These are phyloP conservation scores for Calephelis nemesis DNA, from an alignment of 1,140 invertebrate species.

Conservation along the genomic window DNA sequence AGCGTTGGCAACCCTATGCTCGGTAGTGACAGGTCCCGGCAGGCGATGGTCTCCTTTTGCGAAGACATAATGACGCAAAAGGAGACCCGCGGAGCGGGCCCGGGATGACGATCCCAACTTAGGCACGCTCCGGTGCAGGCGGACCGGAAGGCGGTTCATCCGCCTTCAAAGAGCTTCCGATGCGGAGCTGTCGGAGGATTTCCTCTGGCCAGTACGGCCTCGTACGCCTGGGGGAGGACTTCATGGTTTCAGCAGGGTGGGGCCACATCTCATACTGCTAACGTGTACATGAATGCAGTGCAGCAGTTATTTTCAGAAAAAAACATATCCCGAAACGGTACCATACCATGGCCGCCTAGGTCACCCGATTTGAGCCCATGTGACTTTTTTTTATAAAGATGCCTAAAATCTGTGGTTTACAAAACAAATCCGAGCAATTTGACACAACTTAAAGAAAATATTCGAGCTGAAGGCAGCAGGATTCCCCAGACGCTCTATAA, in stretches of 20 bases:
- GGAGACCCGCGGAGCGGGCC: no score
- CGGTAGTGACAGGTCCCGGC: no score
- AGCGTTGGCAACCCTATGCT: no score
- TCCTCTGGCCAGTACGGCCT: no score
- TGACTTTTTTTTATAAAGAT: constrained; percentile 27
- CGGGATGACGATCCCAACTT: no score
- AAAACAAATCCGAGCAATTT: neutral
- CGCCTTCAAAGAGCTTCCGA: no score
- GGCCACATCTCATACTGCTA: constrained; percentile 14
- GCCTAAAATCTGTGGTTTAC: constrained; percentile 15
- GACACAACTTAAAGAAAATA: constrained; percentile 22
- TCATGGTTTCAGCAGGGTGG: neutral
- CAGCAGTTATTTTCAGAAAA: constrained; percentile 23
- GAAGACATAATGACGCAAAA: no score
- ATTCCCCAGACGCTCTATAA: constrained; percentile 12
- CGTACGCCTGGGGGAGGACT: no score
- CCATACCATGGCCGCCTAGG: constrained; percentile 20
- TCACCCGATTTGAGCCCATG: constrained; percentile 21
- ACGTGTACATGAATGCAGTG: constrained; percentile 19
- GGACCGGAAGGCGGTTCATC: no score
- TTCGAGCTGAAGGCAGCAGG: constrained; percentile 4
- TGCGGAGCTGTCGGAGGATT: no score
- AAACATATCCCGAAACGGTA: constrained; percentile 12
- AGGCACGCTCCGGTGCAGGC: no score
- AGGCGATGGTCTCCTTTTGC: no score